Evolutionary conservation across 2,113 vertebrate species (phyloP), one percentile per base, ranked within the genome.

Genomic region (Notothenia coriiceps): DNA sequence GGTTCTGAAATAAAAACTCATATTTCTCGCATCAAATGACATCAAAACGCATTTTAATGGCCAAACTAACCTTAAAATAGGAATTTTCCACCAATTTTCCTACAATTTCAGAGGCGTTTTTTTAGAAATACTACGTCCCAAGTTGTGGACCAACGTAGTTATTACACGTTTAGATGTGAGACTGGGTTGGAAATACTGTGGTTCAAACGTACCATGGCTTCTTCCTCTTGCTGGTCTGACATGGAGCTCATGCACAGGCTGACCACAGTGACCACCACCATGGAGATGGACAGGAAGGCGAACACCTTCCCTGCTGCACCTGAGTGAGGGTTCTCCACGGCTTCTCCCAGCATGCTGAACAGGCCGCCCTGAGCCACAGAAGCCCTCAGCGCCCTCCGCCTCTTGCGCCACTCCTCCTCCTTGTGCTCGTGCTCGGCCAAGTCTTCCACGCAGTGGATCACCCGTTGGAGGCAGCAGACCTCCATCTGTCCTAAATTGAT

Each of bases 161-260:
- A 22, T 22, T 22, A 22, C 22, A 22, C 22, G 22, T 22, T 22
- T 22, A 22, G 22, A 22, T 22, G 22, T 22, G 22, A 22, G 22
- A 22, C 22, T 22, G 22, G 22, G 22, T 22, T 22, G 22, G 22
- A 22, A 25, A 90, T 88, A 0, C 87, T 89, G 68, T 95, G 92
- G 9, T 44, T 47, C 25, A 61, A 74, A 88, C 96, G 89, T 87
- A 99, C 98, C 96, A 93, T 94, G 82, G 93, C 96, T 74, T 98
- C 97, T 87, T 98, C 97, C 0, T 96, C 96, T 84, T 97, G 91
- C 47, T 97, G 92, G 81, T 99, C 97, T 0, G 98, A 97, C 97
- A 99, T 97, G 83, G 97, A 99, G 95, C 97, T 98, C 79, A 99
- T 94, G 60, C 98, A 99, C 86, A 99, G 95, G 93, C 97, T 99